Conservation (phyloP, 2,113 vertebrate species). For the Argyrosomus japonicus region DNA sequence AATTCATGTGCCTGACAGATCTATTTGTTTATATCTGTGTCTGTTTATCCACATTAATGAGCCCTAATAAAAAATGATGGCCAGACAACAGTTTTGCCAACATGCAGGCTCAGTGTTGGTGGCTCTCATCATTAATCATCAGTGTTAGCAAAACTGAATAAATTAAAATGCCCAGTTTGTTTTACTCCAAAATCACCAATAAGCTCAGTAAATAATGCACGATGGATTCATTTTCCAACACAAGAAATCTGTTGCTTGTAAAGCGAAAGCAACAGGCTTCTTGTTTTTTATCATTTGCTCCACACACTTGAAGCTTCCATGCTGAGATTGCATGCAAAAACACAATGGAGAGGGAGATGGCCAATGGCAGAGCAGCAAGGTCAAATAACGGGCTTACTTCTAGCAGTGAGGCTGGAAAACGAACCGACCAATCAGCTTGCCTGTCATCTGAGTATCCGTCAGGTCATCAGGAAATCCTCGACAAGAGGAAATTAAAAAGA, state of each 20-base stretch:
- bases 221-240: background rate
- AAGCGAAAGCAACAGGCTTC: background rate
- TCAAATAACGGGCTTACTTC: background rate
- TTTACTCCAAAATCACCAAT: background rate
- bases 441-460: background rate
- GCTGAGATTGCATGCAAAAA: background rate
- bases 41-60: slow-evolving; percentile 16
- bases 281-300: background rate
- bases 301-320: background rate
- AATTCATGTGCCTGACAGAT: background rate
- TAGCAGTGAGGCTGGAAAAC: background rate
- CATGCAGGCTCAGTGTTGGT: background rate
- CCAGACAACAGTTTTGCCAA: background rate
- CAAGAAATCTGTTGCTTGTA: background rate
- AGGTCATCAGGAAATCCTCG: background rate
- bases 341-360: background rate
- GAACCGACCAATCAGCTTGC: background rate
- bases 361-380: slow-evolving; percentile 14
- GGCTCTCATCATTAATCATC: background rate
- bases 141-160: background rate
- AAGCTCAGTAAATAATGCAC: background rate
- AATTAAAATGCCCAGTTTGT: background rate
- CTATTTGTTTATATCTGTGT: background rate
- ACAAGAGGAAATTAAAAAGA: background rate
- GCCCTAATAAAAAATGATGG: background rate